These are phyloP conservation scores for Macaria notata DNA, from an alignment of 2,888 invertebrate species.

Conservation along the genomic window DNA sequence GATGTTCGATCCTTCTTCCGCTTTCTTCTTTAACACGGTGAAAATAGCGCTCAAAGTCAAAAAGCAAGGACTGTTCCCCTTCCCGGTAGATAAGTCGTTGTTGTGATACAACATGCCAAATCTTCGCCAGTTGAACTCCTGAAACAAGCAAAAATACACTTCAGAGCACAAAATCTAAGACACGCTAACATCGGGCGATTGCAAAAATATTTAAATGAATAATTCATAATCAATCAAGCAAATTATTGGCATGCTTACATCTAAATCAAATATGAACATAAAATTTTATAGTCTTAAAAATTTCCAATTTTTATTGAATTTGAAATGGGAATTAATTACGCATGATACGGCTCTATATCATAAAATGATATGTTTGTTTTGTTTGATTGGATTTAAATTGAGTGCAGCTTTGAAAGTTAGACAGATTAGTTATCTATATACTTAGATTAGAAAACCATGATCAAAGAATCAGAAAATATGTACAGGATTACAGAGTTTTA, in stretches of 20 bases:
- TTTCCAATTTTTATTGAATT: background rate
- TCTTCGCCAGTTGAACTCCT: conserved; percentile 88
- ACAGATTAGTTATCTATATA: too few relatives aligned
- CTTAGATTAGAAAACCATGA: too few relatives aligned
- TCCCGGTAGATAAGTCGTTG: conserved; percentile 80
- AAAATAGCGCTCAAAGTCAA: conserved; percentile 88
- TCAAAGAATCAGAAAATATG: too few relatives aligned
- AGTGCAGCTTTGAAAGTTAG: too few relatives aligned
- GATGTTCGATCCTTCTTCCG: conserved; percentile 69
- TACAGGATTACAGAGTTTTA: too few relatives aligned
- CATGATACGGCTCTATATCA: too few relatives aligned
- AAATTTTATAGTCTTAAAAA: conserved; percentile 8
- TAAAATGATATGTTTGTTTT: too few relatives aligned
- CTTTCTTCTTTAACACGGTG: conserved; percentile 65
- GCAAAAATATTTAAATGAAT: background rate
- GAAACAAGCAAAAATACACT: conserved; percentile 50
- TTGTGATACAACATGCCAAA: conserved; percentile 89
- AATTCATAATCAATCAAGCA: background rate
- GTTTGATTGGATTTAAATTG: too few relatives aligned
- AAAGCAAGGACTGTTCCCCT: conserved; percentile 90
- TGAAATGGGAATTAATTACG: too few relatives aligned
- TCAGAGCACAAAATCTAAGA: background rate
- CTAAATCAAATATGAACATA: conserved; percentile 5
- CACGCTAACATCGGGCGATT: background rate
- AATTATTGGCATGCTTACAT: background rate